Evolutionary conservation across 2,113 vertebrate genomes (phyloP), one percentile per base, ranked within the genome.

Genomic region (Peucedramus taeniatus): DNA sequence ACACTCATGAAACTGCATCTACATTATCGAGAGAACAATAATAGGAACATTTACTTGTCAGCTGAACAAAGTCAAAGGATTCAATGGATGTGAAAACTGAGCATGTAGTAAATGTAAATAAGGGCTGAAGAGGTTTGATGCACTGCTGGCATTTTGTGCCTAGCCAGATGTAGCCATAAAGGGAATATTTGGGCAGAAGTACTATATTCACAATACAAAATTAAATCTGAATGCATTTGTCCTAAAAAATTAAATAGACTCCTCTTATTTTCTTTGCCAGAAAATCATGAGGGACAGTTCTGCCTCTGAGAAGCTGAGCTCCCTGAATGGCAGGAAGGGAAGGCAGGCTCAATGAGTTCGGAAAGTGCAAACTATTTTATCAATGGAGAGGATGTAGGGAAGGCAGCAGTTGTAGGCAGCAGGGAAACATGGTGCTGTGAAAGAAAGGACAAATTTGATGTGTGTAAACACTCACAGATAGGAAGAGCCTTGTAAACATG

Each of bases 201-300:
- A 42, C 65, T 57, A 37, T 30, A 87, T 45, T 87, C 70, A 91
- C 45, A 69, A 45, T 31, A 79, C n/a, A 24, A 94, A 94, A 93
- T 82, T 84, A 79, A 92, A 84, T 76, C 51, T 53, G 84, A 93
- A 87, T 83, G 19, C 15, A 82, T 90, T 87, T 91, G n/a, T 93
- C 40, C 57, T 84, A 60, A 87, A 93, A 94, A 90, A 21, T 51
- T 83, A 87, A 83, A 74, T 30, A 74, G 35, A 13, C 13, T 81
- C 6, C 6, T 93, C 17, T 74, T 63, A 35, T 70, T 89, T 86
- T 89, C n/a, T 85, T 91, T 93, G 44, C 70, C 75, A 78, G 61
- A 79, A 79, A 72, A 69, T 35, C 20, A 40, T 47, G 50, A 65
- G 18, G 49, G 50, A 87, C 26, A 83, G 27, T 27, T 83, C 28